Base-by-base conservation (phyloP, 92 coral and sea anemone species). In the Desmophyllum pertusum region DNA sequence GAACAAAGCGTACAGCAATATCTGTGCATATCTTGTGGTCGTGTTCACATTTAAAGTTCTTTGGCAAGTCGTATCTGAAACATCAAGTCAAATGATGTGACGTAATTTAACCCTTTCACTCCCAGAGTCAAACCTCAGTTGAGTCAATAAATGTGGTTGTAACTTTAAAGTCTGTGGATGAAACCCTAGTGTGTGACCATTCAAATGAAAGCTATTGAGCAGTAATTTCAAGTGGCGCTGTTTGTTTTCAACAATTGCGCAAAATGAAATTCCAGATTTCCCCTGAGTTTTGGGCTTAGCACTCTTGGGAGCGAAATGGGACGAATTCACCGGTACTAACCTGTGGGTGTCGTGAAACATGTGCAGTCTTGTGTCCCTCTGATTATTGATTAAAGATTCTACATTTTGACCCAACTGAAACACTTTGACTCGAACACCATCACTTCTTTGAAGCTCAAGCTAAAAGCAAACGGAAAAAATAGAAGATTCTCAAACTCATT, bases 261-360 rank as follows among this genome's bases (percentile, higher is more conserved):
- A n/a, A n/a, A n/a, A n/a, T n/a, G n/a, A n/a, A n/a, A n/a, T n/a
- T n/a, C n/a, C n/a, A n/a, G n/a, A n/a, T n/a, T n/a, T n/a, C n/a
- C n/a, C n/a, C n/a, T n/a, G n/a, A n/a, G n/a, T n/a, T n/a, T n/a
- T n/a, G n/a, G n/a, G n/a, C n/a, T n/a, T n/a, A n/a, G n/a, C n/a
- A n/a, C n/a, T n/a, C n/a, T n/a, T n/a, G n/a, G n/a, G n/a, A n/a
- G n/a, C n/a, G n/a, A 14, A 15, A 48, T 51, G 17, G 17, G 6
- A 31, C 43, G 5, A 43, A 21, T 43, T 31, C 19, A 0, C 43
- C 3, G 39, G 45, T 0, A 57, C 75, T 23, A 57, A 91, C 98
- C 97, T 89, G 90, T 95, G 98, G 41, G 94, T 84, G 18, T 94
- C 77, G 85, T 96, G 98, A 83, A 96, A 92, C 90, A 85, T 75